A percentile compares a stretch with the other conserved stretches of the same genome.
These are phyloP conservation scores for Tanypteryx hageni DNA, from an alignment of 2,888 invertebrate genomes.

Conservation along the genomic window DNA sequence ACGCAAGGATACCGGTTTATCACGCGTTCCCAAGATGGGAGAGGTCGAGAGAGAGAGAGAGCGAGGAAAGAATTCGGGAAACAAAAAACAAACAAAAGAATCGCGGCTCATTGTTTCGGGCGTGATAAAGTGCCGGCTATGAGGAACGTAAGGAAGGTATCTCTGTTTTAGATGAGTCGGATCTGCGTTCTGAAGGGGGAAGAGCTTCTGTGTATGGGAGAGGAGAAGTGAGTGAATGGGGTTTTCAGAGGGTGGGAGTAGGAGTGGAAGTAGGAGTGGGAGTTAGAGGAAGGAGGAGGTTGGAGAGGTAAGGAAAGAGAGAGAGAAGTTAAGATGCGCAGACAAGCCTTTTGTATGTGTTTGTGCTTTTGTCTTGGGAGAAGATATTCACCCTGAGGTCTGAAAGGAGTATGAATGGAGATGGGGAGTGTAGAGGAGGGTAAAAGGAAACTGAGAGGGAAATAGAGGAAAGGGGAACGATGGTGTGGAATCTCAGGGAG, in stretches of 20 bases:
- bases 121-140: slow-evolving; percentile 11
- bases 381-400: not conserved
- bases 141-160: not conserved
- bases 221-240: not conserved
- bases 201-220: not conserved
- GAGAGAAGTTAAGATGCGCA: not conserved
- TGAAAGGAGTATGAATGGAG: not conserved
- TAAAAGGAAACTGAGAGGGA: no score
- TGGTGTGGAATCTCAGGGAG: no score
- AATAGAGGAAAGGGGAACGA: not conserved
- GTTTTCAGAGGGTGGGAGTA: not conserved
- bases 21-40: not conserved
- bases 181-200: not conserved
- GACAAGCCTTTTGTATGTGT: not conserved
- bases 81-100: slow-evolving; percentile 4
- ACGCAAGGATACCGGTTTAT: not conserved
- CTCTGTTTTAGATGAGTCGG: slow-evolving; percentile 23
- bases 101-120: not conserved
- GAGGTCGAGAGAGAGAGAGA: not conserved
- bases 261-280: not conserved
- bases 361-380: not conserved
- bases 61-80: not conserved
- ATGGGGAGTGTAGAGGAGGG: not conserved
- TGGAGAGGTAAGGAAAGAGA: not conserved
- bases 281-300: not conserved